Conservation (phyloP, 2,797 vertebrate genomes). For the Agapornis canus region DNA sequence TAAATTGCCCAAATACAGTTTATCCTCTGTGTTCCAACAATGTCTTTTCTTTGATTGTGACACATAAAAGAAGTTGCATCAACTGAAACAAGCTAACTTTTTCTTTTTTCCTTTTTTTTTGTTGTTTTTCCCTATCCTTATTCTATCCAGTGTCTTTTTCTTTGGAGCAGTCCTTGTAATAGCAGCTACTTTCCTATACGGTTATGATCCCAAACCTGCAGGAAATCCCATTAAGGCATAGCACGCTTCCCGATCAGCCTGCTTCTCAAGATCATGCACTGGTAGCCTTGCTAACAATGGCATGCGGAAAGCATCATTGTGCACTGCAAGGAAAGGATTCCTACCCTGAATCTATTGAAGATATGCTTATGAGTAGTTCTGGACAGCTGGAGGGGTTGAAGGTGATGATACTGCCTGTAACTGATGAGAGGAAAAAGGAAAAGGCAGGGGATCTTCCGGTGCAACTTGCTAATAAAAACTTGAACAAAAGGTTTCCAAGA, state of each 20-base stretch:
- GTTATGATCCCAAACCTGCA: conserved; percentile 89
- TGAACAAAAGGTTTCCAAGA: conserved; percentile 67
- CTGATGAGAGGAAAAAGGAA: neutral
- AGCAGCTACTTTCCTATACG: conserved; percentile 93
- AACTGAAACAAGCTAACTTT: conserved; percentile 3
- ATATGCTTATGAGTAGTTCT: neutral
- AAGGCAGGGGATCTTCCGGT: conserved; percentile 34
- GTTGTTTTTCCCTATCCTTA: neutral
- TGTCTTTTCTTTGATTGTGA: neutral
- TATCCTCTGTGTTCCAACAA: neutral
- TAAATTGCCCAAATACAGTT: neutral
- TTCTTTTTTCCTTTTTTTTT: neutral
- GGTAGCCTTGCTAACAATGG: conserved; percentile 45
- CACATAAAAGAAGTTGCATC: neutral
- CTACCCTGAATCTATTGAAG: conserved; percentile 25
- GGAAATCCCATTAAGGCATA: conserved; percentile 92
- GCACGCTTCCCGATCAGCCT: conserved; percentile 34
- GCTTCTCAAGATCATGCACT: conserved; percentile 51
- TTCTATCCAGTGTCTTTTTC: conserved; percentile 89
- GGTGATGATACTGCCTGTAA: neutral
- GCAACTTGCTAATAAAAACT: conserved; percentile 66
- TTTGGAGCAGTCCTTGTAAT: conserved; percentile 93
- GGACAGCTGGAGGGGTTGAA: neutral
- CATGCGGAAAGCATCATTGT: conserved; percentile 20
- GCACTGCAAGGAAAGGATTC: conserved; percentile 18